Conservation (phyloP, 2,113 vertebrate species). For the Rhinogobius similis region DNA sequence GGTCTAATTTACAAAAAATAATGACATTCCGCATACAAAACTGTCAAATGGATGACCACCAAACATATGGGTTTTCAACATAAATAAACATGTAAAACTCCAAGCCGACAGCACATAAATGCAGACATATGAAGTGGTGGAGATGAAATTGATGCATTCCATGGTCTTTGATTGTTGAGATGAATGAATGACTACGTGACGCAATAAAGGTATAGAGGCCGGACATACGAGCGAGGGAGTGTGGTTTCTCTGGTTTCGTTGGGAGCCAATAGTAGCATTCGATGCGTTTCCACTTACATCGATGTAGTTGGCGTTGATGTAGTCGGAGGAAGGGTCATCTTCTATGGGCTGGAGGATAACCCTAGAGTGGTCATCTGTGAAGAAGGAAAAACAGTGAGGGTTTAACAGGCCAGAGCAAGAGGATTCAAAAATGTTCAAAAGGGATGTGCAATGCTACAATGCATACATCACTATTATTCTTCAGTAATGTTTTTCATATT, state of each 20-base stretch:
- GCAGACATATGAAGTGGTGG: constrained; percentile 12
- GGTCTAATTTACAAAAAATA: neutral
- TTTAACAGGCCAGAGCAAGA: neutral
- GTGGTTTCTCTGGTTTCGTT: constrained; percentile 80
- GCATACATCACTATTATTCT: too few species aligned
- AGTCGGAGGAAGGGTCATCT: constrained; percentile 98
- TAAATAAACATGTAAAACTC: constrained; percentile 5
- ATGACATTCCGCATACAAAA: neutral
- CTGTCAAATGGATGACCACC: neutral
- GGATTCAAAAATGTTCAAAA: neutral
- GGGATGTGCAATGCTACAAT: too few species aligned
- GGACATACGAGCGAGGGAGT: constrained; percentile 84
- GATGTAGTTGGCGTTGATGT: constrained; percentile 99
- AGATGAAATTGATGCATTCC: constrained; percentile 36
- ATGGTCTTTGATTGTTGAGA: constrained; percentile 50
- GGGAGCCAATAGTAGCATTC: constrained; percentile 80
- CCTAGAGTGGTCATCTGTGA: constrained; percentile 96
- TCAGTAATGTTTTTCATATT: too few species aligned
- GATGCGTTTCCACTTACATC: constrained; percentile 93
- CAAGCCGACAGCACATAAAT: constrained; percentile 17
- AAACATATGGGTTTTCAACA: constrained; percentile 9
- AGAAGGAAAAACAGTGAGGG: constrained; percentile 9
- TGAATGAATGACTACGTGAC: constrained; percentile 68
- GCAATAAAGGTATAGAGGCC: constrained; percentile 78
- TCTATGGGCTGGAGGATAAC: constrained; percentile 98